Conservation (phyloP, 2,888 invertebrate genomes). For the Mactromeris polynyma region DNA sequence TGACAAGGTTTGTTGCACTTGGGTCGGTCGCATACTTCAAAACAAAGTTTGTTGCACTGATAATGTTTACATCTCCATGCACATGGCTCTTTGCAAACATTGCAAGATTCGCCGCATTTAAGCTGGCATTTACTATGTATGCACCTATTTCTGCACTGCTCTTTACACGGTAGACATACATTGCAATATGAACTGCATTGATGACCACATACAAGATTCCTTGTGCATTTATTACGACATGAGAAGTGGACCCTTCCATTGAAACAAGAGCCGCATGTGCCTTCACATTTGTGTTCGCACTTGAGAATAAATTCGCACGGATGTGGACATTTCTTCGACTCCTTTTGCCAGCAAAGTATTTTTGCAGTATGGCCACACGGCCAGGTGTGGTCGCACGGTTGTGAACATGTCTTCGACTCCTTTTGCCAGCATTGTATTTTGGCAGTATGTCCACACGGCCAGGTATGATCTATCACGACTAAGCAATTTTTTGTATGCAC, state of each 20-base stretch:
- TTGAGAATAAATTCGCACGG: conserved; percentile 66
- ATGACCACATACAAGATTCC: conserved; percentile 88
- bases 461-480: conserved; percentile 86
- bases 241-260: conserved; percentile 90
- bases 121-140: conserved; percentile 81
- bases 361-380: conserved; percentile 88
- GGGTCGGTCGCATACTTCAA: conserved; percentile 85
- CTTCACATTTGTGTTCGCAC: conserved; percentile 76
- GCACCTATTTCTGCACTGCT: conserved; percentile 86
- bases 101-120: conserved; percentile 82
- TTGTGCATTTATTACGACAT: conserved; percentile 89
- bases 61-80: conserved; percentile 82
- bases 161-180: conserved; percentile 86
- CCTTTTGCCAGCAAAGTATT: conserved; percentile 87
- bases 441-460: no score
- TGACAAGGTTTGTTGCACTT: conserved; percentile 86
- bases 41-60: conserved; percentile 82
- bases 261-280: conserved; percentile 88
- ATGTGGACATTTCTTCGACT: conserved; percentile 78
- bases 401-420: no score
- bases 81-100: conserved; percentile 85
- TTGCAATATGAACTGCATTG: conserved; percentile 83
- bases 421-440: no score
- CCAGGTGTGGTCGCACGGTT: no score
- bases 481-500: conserved; percentile 79